Evolutionary conservation across 2,888 invertebrate species (phyloP).

Genomic region (Bellardia bayeri): DNA sequence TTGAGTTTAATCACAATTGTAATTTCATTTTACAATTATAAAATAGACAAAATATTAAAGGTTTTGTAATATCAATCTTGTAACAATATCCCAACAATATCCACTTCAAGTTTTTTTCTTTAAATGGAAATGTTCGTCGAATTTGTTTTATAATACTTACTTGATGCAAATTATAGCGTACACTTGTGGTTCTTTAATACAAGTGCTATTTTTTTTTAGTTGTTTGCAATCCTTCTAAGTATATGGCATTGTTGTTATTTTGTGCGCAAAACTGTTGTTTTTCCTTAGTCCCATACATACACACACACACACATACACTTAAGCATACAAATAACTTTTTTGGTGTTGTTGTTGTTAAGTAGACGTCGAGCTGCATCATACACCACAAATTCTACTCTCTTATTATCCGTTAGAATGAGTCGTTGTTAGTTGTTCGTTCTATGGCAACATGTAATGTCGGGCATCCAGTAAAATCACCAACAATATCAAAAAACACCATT

Average conservation of each 20-base stretch:
- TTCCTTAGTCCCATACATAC: background rate
- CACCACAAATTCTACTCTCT: slow-evolving; percentile 47
- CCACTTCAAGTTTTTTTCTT: too few species aligned
- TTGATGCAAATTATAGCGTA: slow-evolving; percentile 18
- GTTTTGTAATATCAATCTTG: too few species aligned
- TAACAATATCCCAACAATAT: too few species aligned
- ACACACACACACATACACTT: background rate
- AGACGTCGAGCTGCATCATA: slow-evolving; percentile 43
- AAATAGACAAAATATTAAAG: too few species aligned
- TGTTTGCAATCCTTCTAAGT: background rate
- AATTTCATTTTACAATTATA: too few species aligned
- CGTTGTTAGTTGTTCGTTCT: slow-evolving; percentile 42
- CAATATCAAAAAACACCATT: background rate
- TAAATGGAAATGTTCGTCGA: too few species aligned
- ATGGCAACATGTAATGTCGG: slow-evolving; percentile 53
- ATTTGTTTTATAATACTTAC: background rate
- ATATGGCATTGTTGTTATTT: slow-evolving; percentile 34
- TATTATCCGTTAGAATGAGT: slow-evolving; percentile 40
- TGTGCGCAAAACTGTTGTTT: slow-evolving; percentile 52
- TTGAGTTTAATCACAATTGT: too few species aligned
- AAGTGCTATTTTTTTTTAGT: slow-evolving; percentile 15
- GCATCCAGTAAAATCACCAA: slow-evolving; percentile 18
- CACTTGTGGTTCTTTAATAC: slow-evolving; percentile 22
- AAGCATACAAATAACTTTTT: slow-evolving; percentile 42
- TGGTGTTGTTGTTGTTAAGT: background rate